Evolutionary conservation across 2,113 vertebrate species (phyloP).

Genomic region (Leucosticte australis): DNA sequence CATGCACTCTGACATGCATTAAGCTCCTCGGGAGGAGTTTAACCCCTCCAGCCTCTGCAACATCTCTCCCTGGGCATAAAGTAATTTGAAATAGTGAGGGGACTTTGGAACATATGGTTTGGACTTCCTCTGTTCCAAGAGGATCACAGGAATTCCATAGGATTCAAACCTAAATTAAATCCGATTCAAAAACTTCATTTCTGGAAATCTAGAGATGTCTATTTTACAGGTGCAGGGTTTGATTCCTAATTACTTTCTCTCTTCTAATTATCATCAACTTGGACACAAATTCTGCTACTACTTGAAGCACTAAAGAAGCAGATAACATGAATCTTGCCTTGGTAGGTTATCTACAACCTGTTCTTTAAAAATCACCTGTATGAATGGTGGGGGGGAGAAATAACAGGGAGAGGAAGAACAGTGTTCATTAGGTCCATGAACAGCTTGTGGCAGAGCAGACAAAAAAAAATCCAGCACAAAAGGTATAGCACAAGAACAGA

Average conservation of each 20-base stretch:
- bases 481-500: background rate
- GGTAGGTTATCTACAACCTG: background rate
- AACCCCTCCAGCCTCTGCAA: background rate
- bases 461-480: background rate
- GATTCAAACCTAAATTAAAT: background rate
- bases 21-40: background rate
- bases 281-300: background rate
- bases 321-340: rapidly evolving
- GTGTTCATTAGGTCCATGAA: background rate
- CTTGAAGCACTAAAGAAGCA: background rate
- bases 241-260: background rate
- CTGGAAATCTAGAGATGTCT: background rate
- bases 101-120: background rate
- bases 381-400: rapidly evolving
- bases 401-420: background rate
- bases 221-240: background rate
- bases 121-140: background rate
- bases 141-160: background rate
- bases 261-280: background rate
- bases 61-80: background rate
- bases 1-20: background rate
- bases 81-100: background rate
- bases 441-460: background rate
- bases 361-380: background rate
- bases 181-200: background rate